Evolutionary conservation across 2,113 vertebrate genomes (phyloP), one percentile per base, ranked within the genome.

Genomic region (Engraulis encrasicolus): DNA sequence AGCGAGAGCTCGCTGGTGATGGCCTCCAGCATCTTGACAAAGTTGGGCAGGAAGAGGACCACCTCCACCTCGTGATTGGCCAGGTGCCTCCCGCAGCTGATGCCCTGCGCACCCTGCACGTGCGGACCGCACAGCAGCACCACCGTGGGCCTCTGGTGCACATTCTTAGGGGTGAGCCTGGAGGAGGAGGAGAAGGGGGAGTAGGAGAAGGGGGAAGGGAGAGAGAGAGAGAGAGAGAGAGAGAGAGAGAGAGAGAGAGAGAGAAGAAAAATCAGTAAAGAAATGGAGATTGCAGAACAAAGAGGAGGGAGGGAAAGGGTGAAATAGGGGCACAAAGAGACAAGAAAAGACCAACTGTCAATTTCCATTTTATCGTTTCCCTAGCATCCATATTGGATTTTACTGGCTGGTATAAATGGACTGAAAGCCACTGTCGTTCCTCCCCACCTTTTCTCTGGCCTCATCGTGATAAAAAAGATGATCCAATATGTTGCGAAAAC

Each of bases 21-120:
- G 0, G 96, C 95, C 83, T 99, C 98, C 31, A 99, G 95, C 98
- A 99, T 98, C 94, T 99, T 99, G 84, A 99, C 97, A 50, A 99
- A 99, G 89, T 99, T 99, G 71, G 98, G 98, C 19, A 99, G 95
- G 90, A 99, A 99, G 71, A 99, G 95, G 87, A 99, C 94, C 81
- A 99, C 95, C 2, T 99, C 97, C 7, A 99, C 98, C 0, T 99
- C 98, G 0, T 99, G 98, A 92, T 99, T 99, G 92, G 98, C 97
- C 81, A 99, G 95, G 89, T 99, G 98, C 6, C 98, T 96, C 0
- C 97, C 98, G 0, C 98, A 99, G 91, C 98, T 98, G 92, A 99
- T 98, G 7, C 98, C 98, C 91, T 99, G 98, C n/a, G 98, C 97
- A 4, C 98, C 98, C 88, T 99, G 98, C 80, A 99, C 96, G 0